Conservation (phyloP, 2,797 vertebrate genomes). For the Gymnoscopelus braueri region DNA sequence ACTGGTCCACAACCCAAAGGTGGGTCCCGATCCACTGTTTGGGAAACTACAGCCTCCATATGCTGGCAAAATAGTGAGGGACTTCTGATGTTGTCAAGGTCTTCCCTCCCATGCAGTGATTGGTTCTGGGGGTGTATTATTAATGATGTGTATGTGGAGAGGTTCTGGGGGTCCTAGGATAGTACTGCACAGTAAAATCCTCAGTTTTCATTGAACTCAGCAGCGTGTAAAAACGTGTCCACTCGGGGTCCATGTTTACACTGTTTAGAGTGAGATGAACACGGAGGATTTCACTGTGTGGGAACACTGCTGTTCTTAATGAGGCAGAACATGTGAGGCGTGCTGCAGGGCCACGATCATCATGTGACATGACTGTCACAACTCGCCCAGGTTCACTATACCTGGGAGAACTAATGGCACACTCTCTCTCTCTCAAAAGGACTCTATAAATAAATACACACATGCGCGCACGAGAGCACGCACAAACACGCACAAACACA, state of each 20-base stretch:
- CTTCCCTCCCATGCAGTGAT: neutral
- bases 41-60: too few relatives aligned
- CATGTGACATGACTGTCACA: slow-evolving; percentile 42
- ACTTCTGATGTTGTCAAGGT: neutral
- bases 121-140: neutral
- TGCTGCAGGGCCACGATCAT: slow-evolving; percentile 37
- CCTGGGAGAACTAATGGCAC: slow-evolving; percentile 52
- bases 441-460: slow-evolving; percentile 70
- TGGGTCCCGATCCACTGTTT: too few relatives aligned
- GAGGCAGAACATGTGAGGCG: slow-evolving; percentile 40
- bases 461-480: too few relatives aligned
- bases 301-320: slow-evolving; percentile 21
- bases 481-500: too few relatives aligned
- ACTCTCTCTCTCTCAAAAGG: slow-evolving; percentile 58
- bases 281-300: too few relatives aligned
- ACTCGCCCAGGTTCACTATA: slow-evolving; percentile 48
- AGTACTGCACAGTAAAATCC: too few relatives aligned
- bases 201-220: too few relatives aligned
- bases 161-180: slow-evolving; percentile 21
- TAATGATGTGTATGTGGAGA: slow-evolving; percentile 24
- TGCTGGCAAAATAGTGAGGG: neutral
- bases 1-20: too few relatives aligned
- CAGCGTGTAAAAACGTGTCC: too few relatives aligned
- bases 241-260: too few relatives aligned
- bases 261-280: too few relatives aligned